phyloP scores from a whole-genome alignment of 2,888 invertebrate species.

The Cynaeus angustus region DNA sequence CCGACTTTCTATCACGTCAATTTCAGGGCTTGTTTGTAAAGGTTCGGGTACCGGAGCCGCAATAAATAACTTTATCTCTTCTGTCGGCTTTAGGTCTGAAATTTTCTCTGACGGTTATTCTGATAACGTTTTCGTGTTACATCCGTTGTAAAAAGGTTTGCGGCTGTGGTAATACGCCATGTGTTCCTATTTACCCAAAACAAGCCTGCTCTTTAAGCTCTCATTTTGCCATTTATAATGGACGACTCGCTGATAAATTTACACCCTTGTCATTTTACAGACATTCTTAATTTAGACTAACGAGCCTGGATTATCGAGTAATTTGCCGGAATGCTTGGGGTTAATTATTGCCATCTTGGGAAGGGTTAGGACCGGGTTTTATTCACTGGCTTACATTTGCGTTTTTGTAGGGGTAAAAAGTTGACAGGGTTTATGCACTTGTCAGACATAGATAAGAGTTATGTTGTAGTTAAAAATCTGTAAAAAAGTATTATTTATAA shows the following conservation, averaged over 20 bases:
- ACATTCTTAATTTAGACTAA: slow-evolving; percentile 27
- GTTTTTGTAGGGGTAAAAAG: not conserved
- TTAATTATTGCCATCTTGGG: slow-evolving; percentile 35
- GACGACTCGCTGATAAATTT: slow-evolving; percentile 3
- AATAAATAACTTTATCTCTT: slow-evolving; percentile 40
- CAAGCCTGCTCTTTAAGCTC: slow-evolving; percentile 23
- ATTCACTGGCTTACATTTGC: slow-evolving; percentile 2
- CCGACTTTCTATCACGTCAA: slow-evolving; percentile 9
- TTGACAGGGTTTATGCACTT: not conserved
- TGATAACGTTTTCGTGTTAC: slow-evolving; percentile 39
- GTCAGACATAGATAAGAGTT: not conserved
- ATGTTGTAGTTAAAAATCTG: too few relatives aligned
- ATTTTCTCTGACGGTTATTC: slow-evolving; percentile 32
- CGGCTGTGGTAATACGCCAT: slow-evolving; percentile 27
- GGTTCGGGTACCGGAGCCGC: slow-evolving; percentile 18
- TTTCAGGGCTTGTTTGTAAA: slow-evolving; percentile 22
- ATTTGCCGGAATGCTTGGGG: slow-evolving; percentile 30
- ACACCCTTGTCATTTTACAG: slow-evolving; percentile 26
- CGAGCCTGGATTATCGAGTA: slow-evolving; percentile 36
- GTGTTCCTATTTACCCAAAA: slow-evolving; percentile 29
- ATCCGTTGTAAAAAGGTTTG: slow-evolving; percentile 28
- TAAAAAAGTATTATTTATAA: too few relatives aligned
- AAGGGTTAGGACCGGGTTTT: slow-evolving; percentile 5
- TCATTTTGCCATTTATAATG: slow-evolving; percentile 2
- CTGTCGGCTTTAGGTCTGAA: slow-evolving; percentile 19